These are phyloP conservation scores for Paratrypauchen microcephalus DNA, from an alignment of 2,797 vertebrate genomes.

Conservation along the genomic window DNA sequence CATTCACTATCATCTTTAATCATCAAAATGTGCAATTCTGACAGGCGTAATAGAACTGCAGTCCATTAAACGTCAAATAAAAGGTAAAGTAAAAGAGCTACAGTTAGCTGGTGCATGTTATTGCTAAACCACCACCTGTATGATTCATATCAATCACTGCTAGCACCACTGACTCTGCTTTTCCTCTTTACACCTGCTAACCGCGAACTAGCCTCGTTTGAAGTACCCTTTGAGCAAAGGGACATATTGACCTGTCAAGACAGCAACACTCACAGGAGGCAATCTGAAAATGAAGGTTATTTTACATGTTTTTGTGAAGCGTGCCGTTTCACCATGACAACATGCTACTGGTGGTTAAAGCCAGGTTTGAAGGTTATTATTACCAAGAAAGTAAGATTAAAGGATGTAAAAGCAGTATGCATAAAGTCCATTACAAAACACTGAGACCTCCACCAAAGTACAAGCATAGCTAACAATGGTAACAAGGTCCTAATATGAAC, in stretches of 20 bases:
- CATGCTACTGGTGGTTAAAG: neutral
- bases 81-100: neutral
- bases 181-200: neutral
- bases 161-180: neutral
- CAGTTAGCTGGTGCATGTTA: neutral
- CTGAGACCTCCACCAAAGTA: neutral
- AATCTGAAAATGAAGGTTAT: neutral
- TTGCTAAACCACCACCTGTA: neutral
- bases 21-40: neutral
- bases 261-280: neutral
- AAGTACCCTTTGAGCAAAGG: neutral
- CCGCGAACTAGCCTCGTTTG: neutral
- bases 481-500: neutral
- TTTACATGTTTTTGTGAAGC: neutral
- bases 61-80: neutral
- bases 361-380: neutral
- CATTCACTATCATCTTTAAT: neutral
- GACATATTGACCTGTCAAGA: slow-evolving; percentile 4
- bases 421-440: neutral
- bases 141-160: neutral
- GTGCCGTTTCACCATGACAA: slow-evolving; percentile 4
- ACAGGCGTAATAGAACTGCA: neutral
- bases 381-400: neutral
- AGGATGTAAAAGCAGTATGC: neutral
- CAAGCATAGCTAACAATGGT: neutral